These are phyloP conservation scores for Pissodes strobi DNA, from an alignment of 1,140 invertebrate species.

Conservation along the genomic window DNA sequence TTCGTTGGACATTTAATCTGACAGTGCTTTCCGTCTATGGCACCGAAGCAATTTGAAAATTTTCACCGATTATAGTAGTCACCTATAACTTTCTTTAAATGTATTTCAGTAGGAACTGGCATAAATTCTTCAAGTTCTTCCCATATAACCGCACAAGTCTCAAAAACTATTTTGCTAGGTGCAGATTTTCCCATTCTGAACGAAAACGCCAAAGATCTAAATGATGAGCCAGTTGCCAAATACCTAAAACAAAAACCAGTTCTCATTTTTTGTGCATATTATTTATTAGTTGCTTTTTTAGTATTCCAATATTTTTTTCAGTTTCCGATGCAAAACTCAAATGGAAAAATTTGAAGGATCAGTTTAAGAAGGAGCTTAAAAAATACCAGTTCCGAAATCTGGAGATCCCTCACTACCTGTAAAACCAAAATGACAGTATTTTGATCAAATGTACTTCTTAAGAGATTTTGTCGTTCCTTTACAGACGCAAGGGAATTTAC, in stretches of 20 bases:
- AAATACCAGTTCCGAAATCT: no score
- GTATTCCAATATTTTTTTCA: no score
- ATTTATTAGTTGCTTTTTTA: no score
- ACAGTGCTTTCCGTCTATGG: conserved; percentile 21
- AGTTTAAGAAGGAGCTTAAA: no score
- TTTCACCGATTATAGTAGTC: conserved; percentile 18
- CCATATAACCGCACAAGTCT: conserved; percentile 20
- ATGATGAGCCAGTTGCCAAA: conserved; percentile 9
- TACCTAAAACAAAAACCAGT: conserved; percentile 19
- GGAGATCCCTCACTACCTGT: no score
- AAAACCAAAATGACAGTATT: no score
- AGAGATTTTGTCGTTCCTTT: no score
- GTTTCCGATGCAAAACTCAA: no score
- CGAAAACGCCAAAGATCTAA: conserved; percentile 1
- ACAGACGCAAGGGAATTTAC: no score
- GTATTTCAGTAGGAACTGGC: neutral
- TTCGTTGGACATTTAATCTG: conserved; percentile 10
- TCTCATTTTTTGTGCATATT: no score
- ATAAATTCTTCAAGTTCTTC: conserved; percentile 5
- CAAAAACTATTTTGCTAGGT: conserved; percentile 11
- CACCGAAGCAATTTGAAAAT: conserved; percentile 16
- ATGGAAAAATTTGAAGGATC: no score
- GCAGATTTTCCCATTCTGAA: conserved; percentile 22
- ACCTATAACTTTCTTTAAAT: conserved; percentile 3
- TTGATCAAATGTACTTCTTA: no score